Evolutionary conservation across 2,888 invertebrate genomes (phyloP).

Genomic region (Tachina fera): DNA sequence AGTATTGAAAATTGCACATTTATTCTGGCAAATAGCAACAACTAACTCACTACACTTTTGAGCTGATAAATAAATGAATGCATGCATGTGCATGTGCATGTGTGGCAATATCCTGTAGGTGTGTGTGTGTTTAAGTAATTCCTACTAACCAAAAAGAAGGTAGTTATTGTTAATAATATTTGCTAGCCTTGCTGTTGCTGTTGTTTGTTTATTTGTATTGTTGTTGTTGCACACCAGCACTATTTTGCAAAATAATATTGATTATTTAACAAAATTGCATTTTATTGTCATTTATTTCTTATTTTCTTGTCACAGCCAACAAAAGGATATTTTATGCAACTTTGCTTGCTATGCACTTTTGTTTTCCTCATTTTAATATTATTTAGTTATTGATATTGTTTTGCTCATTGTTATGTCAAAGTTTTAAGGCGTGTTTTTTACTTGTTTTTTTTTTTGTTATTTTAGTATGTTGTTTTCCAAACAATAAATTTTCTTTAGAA

Average conservation of each 20-base stretch:
- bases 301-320: background rate
- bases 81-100: background rate
- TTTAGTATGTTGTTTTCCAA: slow-evolving; percentile 61
- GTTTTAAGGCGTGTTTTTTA: slow-evolving; percentile 67
- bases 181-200: slow-evolving; percentile 24
- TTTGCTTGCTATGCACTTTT: slow-evolving; percentile 54
- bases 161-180: slow-evolving; percentile 45
- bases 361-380: slow-evolving; percentile 15
- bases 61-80: background rate
- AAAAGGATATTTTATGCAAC: slow-evolving; percentile 51
- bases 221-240: slow-evolving; percentile 29
- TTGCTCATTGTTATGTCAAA: slow-evolving; percentile 44
- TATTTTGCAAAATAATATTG: slow-evolving; percentile 62
- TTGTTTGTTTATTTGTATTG: slow-evolving; percentile 25
- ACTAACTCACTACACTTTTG: background rate
- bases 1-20: slow-evolving; percentile 38
- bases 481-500: slow-evolving; percentile 66
- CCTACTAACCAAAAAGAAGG: too few species aligned
- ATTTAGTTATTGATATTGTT: slow-evolving; percentile 13
- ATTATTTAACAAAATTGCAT: slow-evolving; percentile 69
- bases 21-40: slow-evolving; percentile 9
- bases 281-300: slow-evolving; percentile 62
- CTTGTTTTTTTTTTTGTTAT: too few species aligned
- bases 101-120: slow-evolving; percentile 36
- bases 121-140: slow-evolving; percentile 32